Evolutionary conservation across 2,888 invertebrate genomes (phyloP).

Genomic region (Ectemnius cavifrons): DNA sequence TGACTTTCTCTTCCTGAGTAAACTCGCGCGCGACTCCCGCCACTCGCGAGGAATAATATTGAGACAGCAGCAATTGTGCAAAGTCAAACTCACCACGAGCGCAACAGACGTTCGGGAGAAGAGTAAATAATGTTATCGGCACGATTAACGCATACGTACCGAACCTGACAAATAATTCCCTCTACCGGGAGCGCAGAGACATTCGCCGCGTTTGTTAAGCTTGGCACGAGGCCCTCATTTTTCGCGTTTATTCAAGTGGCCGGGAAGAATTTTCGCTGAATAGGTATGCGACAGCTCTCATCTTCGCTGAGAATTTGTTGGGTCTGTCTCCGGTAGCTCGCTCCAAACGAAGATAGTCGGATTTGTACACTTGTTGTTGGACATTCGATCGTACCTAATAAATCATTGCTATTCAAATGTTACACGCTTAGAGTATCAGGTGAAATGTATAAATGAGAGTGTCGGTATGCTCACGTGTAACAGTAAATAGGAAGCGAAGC

Average conservation of each 20-base stretch:
- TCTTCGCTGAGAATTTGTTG: constrained; percentile 4
- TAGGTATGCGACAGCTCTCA: constrained; percentile 20
- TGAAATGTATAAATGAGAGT: too few relatives aligned
- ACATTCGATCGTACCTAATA: too few relatives aligned
- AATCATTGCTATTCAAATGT: too few relatives aligned
- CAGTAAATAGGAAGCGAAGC: too few relatives aligned
- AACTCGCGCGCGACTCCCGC: constrained; percentile 1
- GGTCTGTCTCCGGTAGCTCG: neutral
- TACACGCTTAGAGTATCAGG: too few relatives aligned
- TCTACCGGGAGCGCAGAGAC: constrained; percentile 2
- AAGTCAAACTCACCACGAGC: constrained; percentile 23
- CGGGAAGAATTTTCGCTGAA: constrained; percentile 33
- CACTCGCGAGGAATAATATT: constrained; percentile 18
- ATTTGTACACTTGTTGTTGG: too few relatives aligned
- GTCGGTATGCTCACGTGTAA: too few relatives aligned
- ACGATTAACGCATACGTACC: constrained; percentile 20
- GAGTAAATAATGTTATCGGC: constrained; percentile 36
- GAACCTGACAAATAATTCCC: constrained; percentile 31
- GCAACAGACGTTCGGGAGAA: constrained; percentile 9
- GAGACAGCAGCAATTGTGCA: constrained; percentile 41
- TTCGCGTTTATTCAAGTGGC: constrained; percentile 49
- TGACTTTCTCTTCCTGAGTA: neutral
- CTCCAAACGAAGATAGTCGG: constrained; percentile 1
- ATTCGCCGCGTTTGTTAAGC: constrained; percentile 24
- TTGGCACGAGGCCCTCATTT: constrained; percentile 19